A percentile compares a stretch with the other conserved stretches of the same genome.
phyloP scores from a whole-genome alignment of 1,140 invertebrate genomes.

The Caenorhabditis latens region DNA sequence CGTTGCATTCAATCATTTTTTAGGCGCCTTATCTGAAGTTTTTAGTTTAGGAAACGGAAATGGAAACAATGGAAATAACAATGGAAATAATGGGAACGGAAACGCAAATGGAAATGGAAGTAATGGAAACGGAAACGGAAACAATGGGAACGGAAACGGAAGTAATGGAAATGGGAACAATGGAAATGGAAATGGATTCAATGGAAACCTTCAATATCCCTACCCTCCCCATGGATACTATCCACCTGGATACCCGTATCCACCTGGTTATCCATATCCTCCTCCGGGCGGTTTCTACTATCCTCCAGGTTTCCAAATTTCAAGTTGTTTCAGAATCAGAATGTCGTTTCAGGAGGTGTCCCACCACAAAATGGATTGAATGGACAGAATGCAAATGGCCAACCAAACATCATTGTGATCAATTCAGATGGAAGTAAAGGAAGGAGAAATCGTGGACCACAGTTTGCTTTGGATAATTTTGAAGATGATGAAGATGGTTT shows the following conservation, averaged over 20 bases:
- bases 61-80: not conserved
- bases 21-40: no score
- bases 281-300: slow-evolving; percentile 14
- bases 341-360: not conserved
- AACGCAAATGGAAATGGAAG: no score
- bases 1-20: no score
- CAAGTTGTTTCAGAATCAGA: not conserved
- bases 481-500: not conserved
- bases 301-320: not conserved
- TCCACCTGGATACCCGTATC: slow-evolving; percentile 28
- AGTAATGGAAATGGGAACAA: not conserved
- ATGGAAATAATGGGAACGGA: not conserved
- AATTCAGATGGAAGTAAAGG: not conserved
- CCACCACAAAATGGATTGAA: slow-evolving; percentile 30
- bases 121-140: not conserved
- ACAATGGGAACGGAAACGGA: not conserved
- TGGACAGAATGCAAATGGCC: slow-evolving; percentile 34
- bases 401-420: slow-evolving; percentile 33
- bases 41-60: not conserved
- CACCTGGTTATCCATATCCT: not conserved
- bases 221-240: slow-evolving; percentile 16
- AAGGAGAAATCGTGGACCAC: not conserved
- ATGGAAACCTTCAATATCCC: not conserved
- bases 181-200: slow-evolving; percentile 29
- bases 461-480: not conserved